Conservation (phyloP, 2,113 vertebrate species). For the Indri indri region DNA sequence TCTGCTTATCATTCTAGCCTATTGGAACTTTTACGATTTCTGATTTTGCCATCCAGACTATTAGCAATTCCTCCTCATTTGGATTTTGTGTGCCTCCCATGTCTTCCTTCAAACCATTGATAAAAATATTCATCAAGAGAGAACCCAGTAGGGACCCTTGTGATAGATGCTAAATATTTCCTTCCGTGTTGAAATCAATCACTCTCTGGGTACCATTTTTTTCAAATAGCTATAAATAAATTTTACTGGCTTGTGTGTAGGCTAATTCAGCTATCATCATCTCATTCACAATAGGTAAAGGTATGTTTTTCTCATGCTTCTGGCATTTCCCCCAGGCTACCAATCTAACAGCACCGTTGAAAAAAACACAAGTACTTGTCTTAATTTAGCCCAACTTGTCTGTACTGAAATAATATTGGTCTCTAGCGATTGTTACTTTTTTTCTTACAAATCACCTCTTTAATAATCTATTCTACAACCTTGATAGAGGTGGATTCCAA, state of each 20-base stretch:
- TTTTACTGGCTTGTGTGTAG: neutral
- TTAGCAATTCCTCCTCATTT: neutral
- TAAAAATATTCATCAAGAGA: neutral
- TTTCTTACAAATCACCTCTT: conserved; percentile 8
- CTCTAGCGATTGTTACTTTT: neutral
- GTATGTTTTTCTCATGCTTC: neutral
- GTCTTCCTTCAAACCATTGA: neutral
- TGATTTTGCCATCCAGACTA: neutral
- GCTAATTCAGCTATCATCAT: neutral
- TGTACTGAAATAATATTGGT: neutral
- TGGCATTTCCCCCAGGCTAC: neutral
- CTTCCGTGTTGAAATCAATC: neutral
- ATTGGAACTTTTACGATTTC: neutral
- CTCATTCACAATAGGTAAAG: neutral
- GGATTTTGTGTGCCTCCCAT: neutral
- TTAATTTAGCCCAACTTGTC: neutral
- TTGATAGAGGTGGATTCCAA: neutral
- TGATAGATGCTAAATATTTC: neutral
- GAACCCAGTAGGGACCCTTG: neutral
- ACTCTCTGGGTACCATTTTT: neutral
- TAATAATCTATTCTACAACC: neutral
- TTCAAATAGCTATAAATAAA: neutral
- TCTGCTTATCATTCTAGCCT: neutral
- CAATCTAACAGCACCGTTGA: neutral
- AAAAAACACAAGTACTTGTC: neutral